phyloP scores from a whole-genome alignment of 2,113 vertebrate genomes.

The Hydrolagus affinis region DNA sequence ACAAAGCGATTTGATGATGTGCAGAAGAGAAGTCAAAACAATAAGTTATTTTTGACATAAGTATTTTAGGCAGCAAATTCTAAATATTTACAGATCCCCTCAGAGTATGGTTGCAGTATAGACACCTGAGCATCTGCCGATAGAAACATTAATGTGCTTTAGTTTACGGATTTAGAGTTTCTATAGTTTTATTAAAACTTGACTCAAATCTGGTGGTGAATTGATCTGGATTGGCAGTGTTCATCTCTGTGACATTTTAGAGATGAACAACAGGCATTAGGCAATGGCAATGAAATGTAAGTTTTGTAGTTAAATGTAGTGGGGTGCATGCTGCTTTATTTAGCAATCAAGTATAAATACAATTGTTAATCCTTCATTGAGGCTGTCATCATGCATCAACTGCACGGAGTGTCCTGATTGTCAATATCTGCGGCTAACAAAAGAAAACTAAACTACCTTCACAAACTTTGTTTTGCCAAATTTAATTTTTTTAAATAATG shows the following conservation, averaged over 20 bases:
- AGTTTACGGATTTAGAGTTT: conserved; percentile 2
- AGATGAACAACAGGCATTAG: conserved; percentile 15
- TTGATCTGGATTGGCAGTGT: neutral
- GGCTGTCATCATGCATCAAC: too few relatives aligned
- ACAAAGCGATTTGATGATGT: neutral
- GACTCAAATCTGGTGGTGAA: neutral
- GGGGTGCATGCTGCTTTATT: too few relatives aligned
- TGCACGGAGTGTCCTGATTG: too few relatives aligned
- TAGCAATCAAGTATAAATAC: too few relatives aligned
- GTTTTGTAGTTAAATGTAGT: conserved; percentile 21
- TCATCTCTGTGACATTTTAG: conserved; percentile 23
- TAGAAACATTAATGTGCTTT: conserved; percentile 6
- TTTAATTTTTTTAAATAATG: neutral
- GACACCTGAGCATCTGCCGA: conserved; percentile 10
- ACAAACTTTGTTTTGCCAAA: too few relatives aligned
- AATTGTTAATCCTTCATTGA: too few relatives aligned
- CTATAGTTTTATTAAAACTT: neutral
- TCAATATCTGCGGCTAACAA: too few relatives aligned
- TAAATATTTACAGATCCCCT: neutral
- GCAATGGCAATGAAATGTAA: conserved; percentile 26
- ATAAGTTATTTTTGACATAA: neutral
- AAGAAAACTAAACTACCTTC: too few relatives aligned
- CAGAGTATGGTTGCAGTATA: neutral
- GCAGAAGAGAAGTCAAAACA: neutral
- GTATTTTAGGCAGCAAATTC: neutral